Conservation (phyloP, 2,888 invertebrate species). For the Scrobipalpa atriplicella region DNA sequence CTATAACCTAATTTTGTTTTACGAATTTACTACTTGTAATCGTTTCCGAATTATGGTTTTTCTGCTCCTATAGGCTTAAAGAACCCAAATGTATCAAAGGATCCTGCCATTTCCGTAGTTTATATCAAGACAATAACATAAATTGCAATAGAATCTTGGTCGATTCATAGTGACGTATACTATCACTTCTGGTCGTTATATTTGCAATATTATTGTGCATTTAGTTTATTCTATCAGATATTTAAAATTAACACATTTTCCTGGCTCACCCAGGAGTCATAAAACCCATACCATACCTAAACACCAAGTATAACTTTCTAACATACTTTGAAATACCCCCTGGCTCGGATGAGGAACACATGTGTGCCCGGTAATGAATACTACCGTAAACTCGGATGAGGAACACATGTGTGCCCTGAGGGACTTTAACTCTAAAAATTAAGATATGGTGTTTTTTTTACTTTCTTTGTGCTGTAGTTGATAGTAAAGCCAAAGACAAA, state of each 20-base stretch:
- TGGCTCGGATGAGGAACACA: no score
- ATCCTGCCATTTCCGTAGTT: not conserved
- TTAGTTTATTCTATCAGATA: not conserved
- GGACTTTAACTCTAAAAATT: no score
- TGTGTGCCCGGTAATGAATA: no score
- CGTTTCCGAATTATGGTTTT: not conserved
- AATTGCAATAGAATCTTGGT: not conserved
- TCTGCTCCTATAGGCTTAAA: not conserved
- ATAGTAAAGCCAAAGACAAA: no score
- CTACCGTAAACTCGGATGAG: no score
- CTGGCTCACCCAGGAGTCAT: not conserved
- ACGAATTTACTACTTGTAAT: not conserved
- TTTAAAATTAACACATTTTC: no score
- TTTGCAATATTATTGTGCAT: not conserved
- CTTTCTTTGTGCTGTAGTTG: no score
- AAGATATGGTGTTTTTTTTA: no score
- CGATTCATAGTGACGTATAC: conserved; percentile 1
- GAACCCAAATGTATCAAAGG: not conserved
- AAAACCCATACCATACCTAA: not conserved
- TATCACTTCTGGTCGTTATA: not conserved
- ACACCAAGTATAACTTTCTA: not conserved
- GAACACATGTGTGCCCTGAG: no score
- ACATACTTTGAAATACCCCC: no score
- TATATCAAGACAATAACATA: not conserved
- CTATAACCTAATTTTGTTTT: conserved; percentile 12